phyloP scores from a whole-genome alignment of 2,797 vertebrate genomes.

The Microcaecilia unicolor region DNA sequence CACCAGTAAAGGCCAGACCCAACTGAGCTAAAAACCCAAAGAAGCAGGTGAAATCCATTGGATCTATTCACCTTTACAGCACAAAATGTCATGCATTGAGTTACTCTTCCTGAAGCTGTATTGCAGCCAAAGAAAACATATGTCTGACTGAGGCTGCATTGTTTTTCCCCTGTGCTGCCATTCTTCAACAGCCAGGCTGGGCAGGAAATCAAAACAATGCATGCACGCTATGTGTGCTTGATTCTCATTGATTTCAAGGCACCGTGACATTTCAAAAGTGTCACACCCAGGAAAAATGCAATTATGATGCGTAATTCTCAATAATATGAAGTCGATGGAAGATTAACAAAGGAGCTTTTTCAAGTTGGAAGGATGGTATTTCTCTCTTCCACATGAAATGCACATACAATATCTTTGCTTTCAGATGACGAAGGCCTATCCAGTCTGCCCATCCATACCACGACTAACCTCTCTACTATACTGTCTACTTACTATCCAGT shows the following conservation, averaged over 20 bases:
- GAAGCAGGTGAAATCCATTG: constrained; percentile 22
- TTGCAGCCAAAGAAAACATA: constrained; percentile 13
- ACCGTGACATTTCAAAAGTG: not conserved
- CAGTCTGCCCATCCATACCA: too few relatives aligned
- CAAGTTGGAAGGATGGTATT: too few relatives aligned
- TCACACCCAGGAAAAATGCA: constrained; percentile 10
- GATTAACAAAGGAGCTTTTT: too few relatives aligned
- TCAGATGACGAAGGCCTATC: too few relatives aligned
- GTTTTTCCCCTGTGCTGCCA: constrained; percentile 14
- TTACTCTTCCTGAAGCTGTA: constrained; percentile 14
- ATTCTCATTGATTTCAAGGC: constrained; percentile 7
- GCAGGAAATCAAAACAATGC: constrained; percentile 22
- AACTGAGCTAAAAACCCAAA: too few relatives aligned
- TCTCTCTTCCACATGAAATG: too few relatives aligned
- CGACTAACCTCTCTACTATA: too few relatives aligned
- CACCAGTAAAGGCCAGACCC: too few relatives aligned
- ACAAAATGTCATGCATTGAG: constrained; percentile 33
- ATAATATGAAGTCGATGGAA: too few relatives aligned
- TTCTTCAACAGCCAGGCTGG: constrained; percentile 24
- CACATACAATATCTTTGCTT: too few relatives aligned
- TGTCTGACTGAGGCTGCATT: constrained; percentile 20
- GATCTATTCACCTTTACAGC: constrained; percentile 34
- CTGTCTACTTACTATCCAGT: too few relatives aligned
- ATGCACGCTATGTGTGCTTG: constrained; percentile 8
- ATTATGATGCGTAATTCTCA: constrained; percentile 13